These are phyloP conservation scores for Bursaphelenchus okinawaensis DNA, from an alignment of 2,888 invertebrate genomes.

Conservation along the genomic window DNA sequence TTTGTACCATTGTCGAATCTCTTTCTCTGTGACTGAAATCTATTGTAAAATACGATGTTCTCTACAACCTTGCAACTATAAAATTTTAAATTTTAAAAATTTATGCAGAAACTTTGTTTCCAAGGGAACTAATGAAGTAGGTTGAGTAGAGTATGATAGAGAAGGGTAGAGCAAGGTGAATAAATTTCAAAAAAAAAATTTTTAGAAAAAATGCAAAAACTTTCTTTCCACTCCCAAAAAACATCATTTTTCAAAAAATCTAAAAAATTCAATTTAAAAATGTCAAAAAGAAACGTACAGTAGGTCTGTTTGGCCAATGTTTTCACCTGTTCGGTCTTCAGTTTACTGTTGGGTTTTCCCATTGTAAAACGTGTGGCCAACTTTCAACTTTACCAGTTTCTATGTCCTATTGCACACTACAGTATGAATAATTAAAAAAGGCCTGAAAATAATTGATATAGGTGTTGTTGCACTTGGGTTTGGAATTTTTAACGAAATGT, in stretches of 20 bases:
- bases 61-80: too few species aligned
- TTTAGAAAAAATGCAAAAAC: not conserved
- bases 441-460: not conserved
- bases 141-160: too few species aligned
- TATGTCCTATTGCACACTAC: not conserved
- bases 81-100: too few species aligned
- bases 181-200: too few species aligned
- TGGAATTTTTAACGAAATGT: too few species aligned
- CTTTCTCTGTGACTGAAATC: slow-evolving; percentile 60
- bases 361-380: slow-evolving; percentile 61
- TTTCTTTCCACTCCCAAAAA: not conserved
- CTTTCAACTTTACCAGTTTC: not conserved
- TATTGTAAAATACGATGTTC: too few species aligned
- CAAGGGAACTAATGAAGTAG: too few species aligned
- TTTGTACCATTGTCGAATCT: slow-evolving; percentile 69
- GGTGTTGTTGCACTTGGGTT: too few species aligned
- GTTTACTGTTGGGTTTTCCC: slow-evolving; percentile 93
- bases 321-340: slow-evolving; percentile 89
- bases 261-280: not conserved
- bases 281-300: slow-evolving; percentile 68
- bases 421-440: not conserved
- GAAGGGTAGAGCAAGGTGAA: too few species aligned
- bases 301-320: slow-evolving; percentile 84
- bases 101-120: too few species aligned
- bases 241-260: not conserved